Percentiles rank a stretch among this genome's conserved stretches.
phyloP scores from a whole-genome alignment of 2,113 vertebrate species.

The Pagrus major region DNA sequence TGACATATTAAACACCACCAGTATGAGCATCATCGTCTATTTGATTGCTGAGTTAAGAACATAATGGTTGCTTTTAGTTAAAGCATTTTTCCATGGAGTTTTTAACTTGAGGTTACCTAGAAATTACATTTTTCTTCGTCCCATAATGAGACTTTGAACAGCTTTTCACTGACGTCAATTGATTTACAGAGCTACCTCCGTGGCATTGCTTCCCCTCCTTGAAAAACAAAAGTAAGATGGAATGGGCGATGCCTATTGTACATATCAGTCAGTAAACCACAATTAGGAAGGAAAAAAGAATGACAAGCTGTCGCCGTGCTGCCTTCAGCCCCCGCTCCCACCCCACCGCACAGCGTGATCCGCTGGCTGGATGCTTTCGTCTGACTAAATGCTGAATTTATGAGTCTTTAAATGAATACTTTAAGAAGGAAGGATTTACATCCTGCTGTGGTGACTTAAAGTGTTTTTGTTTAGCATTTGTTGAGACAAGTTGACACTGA shows the following conservation, averaged over 20 bases:
- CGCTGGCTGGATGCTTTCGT: conserved; percentile 53
- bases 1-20: neutral
- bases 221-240: conserved; percentile 29
- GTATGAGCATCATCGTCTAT: neutral
- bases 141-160: conserved; percentile 16
- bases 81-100: neutral
- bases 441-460: conserved; percentile 70
- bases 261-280: conserved; percentile 57
- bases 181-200: conserved; percentile 27
- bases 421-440: conserved; percentile 59
- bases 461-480: conserved; percentile 65
- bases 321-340: conserved; percentile 29
- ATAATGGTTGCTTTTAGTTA: neutral
- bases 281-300: conserved; percentile 57
- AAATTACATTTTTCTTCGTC: neutral
- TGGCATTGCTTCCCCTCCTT: neutral
- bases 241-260: conserved; percentile 36
- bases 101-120: neutral
- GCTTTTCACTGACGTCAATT: conserved; percentile 17
- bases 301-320: conserved; percentile 60
- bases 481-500: conserved; percentile 58
- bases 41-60: neutral
- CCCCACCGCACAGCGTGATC: conserved; percentile 66
- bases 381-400: conserved; percentile 74
- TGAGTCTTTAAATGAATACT: conserved; percentile 72